phyloP scores from a whole-genome alignment of 2,888 invertebrate genomes.

The Nomada fucata region DNA sequence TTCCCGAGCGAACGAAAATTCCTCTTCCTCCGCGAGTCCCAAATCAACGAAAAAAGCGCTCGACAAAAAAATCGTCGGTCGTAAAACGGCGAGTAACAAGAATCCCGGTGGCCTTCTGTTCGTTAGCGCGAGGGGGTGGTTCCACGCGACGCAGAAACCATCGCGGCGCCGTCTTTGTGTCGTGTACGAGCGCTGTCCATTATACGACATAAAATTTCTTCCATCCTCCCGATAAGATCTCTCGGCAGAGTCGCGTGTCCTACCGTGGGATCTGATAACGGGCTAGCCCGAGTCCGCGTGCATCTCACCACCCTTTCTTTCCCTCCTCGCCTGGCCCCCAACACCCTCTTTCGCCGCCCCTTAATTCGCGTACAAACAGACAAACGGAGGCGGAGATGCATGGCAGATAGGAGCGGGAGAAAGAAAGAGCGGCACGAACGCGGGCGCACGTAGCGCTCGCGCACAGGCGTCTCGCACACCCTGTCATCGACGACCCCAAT shows the following conservation, averaged over 20 bases:
- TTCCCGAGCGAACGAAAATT: too few relatives aligned
- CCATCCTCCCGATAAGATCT: slow-evolving; percentile 81
- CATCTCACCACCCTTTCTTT: slow-evolving; percentile 69
- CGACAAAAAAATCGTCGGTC: not conserved
- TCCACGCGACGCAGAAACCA: slow-evolving; percentile 59
- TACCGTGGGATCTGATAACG: slow-evolving; percentile 82
- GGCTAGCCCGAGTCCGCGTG: slow-evolving; percentile 72
- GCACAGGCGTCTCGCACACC: slow-evolving; percentile 49
- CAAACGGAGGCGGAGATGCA: slow-evolving; percentile 62
- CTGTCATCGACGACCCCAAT: slow-evolving; percentile 79
- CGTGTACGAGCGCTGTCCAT: slow-evolving; percentile 76
- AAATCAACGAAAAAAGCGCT: not conserved
- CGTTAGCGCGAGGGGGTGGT: slow-evolving; percentile 13
- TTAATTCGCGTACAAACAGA: slow-evolving; percentile 59
- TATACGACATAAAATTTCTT: slow-evolving; percentile 83
- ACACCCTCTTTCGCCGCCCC: slow-evolving; percentile 20
- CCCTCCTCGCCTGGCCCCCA: slow-evolving; percentile 38
- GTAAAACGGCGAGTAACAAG: slow-evolving; percentile 16
- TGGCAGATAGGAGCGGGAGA: slow-evolving; percentile 29
- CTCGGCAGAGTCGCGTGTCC: slow-evolving; percentile 82
- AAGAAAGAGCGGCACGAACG: slow-evolving; percentile 35
- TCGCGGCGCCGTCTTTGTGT: slow-evolving; percentile 53
- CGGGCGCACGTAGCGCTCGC: slow-evolving; percentile 30
- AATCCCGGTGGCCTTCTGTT: slow-evolving; percentile 57
- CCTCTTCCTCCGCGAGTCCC: too few relatives aligned